phyloP scores from a whole-genome alignment of 2,797 vertebrate species.

The Microtus californicus region DNA sequence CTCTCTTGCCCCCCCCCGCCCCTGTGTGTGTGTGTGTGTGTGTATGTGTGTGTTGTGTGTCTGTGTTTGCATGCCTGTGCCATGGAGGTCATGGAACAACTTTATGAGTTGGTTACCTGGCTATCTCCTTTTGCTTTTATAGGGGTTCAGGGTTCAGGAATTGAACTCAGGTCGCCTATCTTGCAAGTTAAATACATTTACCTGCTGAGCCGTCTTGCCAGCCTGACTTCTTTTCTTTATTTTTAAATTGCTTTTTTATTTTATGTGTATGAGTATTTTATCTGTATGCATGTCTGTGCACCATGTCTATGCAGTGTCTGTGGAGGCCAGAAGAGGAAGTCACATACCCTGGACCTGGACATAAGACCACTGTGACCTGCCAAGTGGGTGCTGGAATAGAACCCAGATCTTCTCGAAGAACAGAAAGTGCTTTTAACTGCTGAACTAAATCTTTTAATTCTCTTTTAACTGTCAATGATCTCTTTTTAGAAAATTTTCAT shows the following conservation, averaged over 20 bases:
- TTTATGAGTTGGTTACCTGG: background rate
- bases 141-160: background rate
- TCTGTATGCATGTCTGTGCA: background rate
- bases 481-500: constrained; percentile 58
- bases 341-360: background rate
- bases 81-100: background rate
- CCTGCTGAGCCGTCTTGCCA: background rate
- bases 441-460: background rate
- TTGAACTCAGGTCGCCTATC: background rate
- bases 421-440: background rate
- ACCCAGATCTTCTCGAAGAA: background rate
- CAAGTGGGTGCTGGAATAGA: background rate
- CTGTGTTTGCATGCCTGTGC: background rate
- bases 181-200: background rate
- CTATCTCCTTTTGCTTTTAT: background rate
- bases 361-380: background rate
- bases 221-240: background rate
- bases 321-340: background rate
- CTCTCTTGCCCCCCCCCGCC: background rate
- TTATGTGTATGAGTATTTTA: background rate
- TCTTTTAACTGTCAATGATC: constrained; percentile 27
- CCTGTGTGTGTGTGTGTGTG: background rate
- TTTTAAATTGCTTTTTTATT: background rate
- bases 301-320: background rate
- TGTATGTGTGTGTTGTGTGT: background rate